Evolutionary conservation across 2,888 invertebrate genomes (phyloP), one percentile per base, ranked within the genome.

Genomic region (Parnassius apollo): DNA sequence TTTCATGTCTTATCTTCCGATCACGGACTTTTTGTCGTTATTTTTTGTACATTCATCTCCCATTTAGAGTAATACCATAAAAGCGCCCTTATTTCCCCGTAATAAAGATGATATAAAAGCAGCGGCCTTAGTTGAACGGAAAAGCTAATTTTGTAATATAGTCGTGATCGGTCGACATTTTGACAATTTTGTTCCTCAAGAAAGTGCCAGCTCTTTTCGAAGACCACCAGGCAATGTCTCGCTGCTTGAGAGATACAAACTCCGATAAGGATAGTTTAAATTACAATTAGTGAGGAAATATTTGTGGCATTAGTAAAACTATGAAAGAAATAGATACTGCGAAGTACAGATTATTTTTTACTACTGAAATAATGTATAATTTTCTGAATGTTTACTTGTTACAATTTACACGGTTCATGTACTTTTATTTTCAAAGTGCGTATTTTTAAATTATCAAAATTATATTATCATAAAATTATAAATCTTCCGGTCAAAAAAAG

Each of bases 131-230:
- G 42, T 48, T 46, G 18, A 44, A 25, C 8, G 51, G 49, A 63
- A 49, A 52, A 49, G 9, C 18, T 66, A 74, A 64, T 52, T 69
- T 75, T 69, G 83, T 75, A 61, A 62, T 62, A 70, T 72, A 73
- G 76, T 81, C 78, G 75, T 83, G 88, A 88, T 84, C 75, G 85
- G 82, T 80, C 79, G 88, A 89, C 90, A 86, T 86, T 86, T 89
- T 88, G 89, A 89, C 88, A 89, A 88, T 88, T 85, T 82, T 77
- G 81, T 81, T 78, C 78, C 72, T 71, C 75, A 76, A 72, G 83
- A 83, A 88, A 86, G 85, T 88, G 89, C 86, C 88, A 86, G 79
- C 69, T 71, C 66, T 69, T 63, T 71, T 73, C 76, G 81, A 83
- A 70, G 90, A 90, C 90, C 90, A 90, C 90, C 90, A 73, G 71